Evolutionary conservation across 2,113 vertebrate genomes (phyloP).

Genomic region (Sialia sialis): DNA sequence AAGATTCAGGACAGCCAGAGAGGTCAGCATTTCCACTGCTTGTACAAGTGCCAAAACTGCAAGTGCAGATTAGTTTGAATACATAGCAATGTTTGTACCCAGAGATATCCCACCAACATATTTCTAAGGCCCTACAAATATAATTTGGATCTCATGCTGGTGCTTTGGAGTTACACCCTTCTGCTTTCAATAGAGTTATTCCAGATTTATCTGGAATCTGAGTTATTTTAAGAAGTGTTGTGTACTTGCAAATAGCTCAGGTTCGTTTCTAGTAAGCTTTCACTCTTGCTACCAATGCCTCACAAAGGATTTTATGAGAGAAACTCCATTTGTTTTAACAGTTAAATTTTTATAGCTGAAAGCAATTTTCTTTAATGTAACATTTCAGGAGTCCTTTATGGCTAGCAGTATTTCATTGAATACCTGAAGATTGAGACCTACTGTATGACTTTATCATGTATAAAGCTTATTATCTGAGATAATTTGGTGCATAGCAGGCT

Average conservation of each 20-base stretch:
- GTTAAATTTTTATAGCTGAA: slow-evolving; percentile 52
- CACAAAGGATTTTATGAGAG: background rate
- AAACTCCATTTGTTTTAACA: slow-evolving; percentile 45
- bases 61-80: background rate
- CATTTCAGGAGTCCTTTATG: slow-evolving; percentile 55
- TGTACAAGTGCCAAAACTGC: background rate
- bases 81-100: background rate
- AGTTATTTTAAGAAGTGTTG: background rate
- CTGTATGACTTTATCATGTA: slow-evolving; percentile 50
- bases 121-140: background rate
- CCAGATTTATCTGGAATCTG: background rate
- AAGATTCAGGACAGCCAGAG: background rate
- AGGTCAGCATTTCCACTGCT: background rate
- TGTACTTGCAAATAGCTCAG: background rate
- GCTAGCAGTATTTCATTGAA: background rate
- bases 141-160: background rate
- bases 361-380: slow-evolving; percentile 59
- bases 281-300: background rate
- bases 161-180: background rate
- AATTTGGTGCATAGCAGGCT: slow-evolving; percentile 54
- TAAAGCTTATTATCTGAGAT: slow-evolving; percentile 63
- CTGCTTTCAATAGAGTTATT: background rate
- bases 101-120: background rate
- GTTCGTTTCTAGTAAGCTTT: background rate
- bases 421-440: slow-evolving; percentile 36